Conservation (phyloP, 2,113 vertebrate species). For the Dromas ardeola region DNA sequence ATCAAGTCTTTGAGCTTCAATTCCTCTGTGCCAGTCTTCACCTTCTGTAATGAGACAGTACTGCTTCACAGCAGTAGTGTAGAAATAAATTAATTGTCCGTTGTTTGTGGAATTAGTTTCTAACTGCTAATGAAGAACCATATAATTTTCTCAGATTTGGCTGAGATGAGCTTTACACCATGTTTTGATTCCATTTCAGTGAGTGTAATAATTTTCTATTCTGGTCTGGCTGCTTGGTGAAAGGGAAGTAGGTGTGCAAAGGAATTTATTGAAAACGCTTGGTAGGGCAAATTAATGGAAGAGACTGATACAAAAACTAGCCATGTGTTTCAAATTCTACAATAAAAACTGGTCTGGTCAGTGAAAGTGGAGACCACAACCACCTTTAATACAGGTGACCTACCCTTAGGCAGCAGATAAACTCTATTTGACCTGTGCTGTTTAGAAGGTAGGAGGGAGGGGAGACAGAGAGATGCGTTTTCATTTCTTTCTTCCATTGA, state of each 20-base stretch:
- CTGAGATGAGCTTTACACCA: background rate
- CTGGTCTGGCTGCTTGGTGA: background rate
- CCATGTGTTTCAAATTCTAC: background rate
- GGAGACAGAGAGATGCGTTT: background rate
- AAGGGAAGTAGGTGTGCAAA: background rate
- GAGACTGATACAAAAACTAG: background rate
- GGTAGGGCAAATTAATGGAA: background rate
- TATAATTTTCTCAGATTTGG: background rate
- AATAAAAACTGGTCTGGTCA: background rate
- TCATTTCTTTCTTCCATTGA: background rate
- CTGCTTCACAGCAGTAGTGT: background rate
- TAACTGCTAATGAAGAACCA: background rate
- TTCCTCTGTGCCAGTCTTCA: background rate
- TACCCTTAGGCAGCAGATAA: background rate
- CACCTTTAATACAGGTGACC: background rate
- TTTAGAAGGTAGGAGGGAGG: background rate
- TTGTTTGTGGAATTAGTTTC: background rate
- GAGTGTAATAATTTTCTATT: background rate
- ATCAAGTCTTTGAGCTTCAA: background rate
- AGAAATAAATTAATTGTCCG: background rate
- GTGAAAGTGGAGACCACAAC: background rate
- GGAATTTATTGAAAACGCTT: background rate
- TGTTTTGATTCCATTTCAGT: background rate
- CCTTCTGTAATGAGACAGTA: background rate
- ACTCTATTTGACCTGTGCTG: background rate